Evolutionary conservation across 1,140 invertebrate species (phyloP).

Genomic region (Forficula auricularia): DNA sequence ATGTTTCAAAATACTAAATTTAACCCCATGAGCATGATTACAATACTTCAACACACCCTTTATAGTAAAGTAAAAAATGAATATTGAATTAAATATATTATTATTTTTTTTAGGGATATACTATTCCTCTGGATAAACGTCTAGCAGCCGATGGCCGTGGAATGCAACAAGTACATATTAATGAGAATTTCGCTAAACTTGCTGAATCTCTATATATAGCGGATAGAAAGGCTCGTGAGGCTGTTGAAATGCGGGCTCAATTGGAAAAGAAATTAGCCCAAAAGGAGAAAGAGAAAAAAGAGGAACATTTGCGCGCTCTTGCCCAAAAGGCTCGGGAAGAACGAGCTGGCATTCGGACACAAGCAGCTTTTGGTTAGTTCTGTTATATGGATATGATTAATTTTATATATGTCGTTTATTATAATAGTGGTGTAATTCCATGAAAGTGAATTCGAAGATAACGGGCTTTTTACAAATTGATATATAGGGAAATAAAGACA

Average conservation of each 20-base stretch:
- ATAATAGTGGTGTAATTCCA: no score
- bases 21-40: no score
- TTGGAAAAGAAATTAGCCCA: conserved; percentile 91
- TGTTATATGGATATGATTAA: no score
- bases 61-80: no score
- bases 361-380: conserved; percentile 18
- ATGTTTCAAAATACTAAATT: no score
- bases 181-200: conserved; percentile 97
- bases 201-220: conserved; percentile 96
- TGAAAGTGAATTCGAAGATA: no score
- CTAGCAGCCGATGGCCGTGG: conserved; percentile 95
- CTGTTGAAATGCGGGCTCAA: conserved; percentile 89
- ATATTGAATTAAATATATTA: no score
- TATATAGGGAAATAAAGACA: no score
- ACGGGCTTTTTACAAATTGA: no score
- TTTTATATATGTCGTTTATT: no score
- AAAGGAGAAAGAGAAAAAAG: conserved; percentile 97
- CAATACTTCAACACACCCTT: no score
- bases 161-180: conserved; percentile 91
- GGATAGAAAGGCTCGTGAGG: conserved; percentile 90
- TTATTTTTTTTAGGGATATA: conserved; percentile 55
- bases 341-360: conserved; percentile 59
- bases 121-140: conserved; percentile 94
- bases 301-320: conserved; percentile 79
- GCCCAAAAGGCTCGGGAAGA: conserved; percentile 93